These are phyloP conservation scores for Pseudorhombus dupliciocellatus DNA, from an alignment of 2,113 vertebrate genomes.

Conservation along the genomic window DNA sequence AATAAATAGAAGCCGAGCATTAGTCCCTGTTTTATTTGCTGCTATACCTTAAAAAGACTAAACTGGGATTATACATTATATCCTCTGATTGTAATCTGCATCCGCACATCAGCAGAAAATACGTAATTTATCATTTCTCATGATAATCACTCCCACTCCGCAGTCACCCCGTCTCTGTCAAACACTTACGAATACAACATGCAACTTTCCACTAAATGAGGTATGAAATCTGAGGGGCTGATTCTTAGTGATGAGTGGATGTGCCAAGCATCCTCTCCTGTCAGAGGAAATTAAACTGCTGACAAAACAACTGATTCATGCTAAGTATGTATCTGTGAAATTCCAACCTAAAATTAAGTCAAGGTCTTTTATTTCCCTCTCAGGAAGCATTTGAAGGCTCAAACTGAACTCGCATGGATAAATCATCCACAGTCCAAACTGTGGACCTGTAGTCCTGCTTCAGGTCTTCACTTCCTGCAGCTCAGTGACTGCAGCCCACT, in stretches of 20 bases:
- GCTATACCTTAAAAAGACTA: slow-evolving; percentile 5
- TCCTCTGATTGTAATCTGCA: slow-evolving; percentile 4
- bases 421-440: neutral
- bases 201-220: neutral
- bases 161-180: neutral
- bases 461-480: too few species aligned
- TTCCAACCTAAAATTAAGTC: neutral
- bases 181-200: neutral
- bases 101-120: neutral
- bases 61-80: neutral
- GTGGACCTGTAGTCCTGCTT: too few species aligned
- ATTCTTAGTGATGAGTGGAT: neutral
- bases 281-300: neutral
- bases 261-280: neutral
- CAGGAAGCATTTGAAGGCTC: neutral
- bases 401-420: neutral
- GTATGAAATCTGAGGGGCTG: neutral
- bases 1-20: slow-evolving; percentile 33
- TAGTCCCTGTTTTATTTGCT: slow-evolving; percentile 18
- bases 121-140: too few species aligned
- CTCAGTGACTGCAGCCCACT: too few species aligned
- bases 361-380: neutral
- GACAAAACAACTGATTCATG: too few species aligned
- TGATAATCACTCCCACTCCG: neutral
- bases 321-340: neutral